Base-by-base conservation (phyloP, 2,797 vertebrate genomes). In the Adelosebastes latens region DNA sequence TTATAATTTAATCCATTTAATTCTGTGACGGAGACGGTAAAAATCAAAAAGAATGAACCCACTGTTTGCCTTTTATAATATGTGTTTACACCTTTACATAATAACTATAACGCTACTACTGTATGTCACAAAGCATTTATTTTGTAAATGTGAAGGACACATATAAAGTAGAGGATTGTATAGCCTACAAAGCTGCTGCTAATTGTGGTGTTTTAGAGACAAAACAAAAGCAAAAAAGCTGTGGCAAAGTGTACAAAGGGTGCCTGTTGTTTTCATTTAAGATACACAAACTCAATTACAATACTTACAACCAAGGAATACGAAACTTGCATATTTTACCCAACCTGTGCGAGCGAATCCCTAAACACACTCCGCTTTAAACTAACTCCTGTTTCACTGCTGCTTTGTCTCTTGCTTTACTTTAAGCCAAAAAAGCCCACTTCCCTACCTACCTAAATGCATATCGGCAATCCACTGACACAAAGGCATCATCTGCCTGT, bases 401-500 rank as follows among this genome's bases (percentile, higher is more conserved):
- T 78, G 87, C 89, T 89, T 92, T 89, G 85, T 93, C 80, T 91
- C 86, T 73, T 87, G 79, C 86, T 84, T 85, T 81, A 84, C 88
- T 91, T 89, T 84, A 76, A 84, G 87, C 87, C 86, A 85, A 87
- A 77, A 80, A 91, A 91, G 75, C 89, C 88, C 89, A 87, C 87
- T 79, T 92, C 87, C 82, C 81, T 80, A 82, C 85, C 88, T 92
- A 90, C 88, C 90, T 92, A 93, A 93, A 94, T 91, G 91, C 92
- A 95, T 94, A 94, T 94, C 88, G 87, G 84, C 91, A 93, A 92
- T 89, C 87, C 90, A 78, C 76, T 85, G 87, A 93, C 94, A 94
- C 94, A 94, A 94, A 95, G 91, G 91, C 93, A 93, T 94, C 93
- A 93, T 94, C 91, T 91, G 93, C 91, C 89, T 92, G 91, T 93